Evolutionary conservation across 2,113 vertebrate genomes (phyloP).

Genomic region (Cyrtonyx montezumae): DNA sequence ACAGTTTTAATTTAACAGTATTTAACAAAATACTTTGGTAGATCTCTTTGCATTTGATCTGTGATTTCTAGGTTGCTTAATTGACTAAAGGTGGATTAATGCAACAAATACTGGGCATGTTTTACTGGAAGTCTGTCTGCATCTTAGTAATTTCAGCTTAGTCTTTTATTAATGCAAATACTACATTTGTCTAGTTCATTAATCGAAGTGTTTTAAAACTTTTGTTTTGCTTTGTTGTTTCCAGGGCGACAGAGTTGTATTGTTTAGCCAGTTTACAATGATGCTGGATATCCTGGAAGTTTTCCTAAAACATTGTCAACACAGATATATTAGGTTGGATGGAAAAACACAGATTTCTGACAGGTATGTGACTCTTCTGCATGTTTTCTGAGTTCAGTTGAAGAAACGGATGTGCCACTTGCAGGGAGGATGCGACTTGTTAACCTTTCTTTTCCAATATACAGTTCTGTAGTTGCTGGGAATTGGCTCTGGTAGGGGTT

Average conservation of each 20-base stretch:
- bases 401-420: neutral
- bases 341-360: conserved; percentile 93
- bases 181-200: neutral
- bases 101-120: neutral
- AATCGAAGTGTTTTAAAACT: neutral
- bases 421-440: neutral
- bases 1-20: neutral
- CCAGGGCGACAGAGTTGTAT: conserved; percentile 92
- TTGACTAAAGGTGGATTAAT: neutral
- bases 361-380: conserved; percentile 75
- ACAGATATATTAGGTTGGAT: conserved; percentile 91
- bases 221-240: neutral
- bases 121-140: neutral
- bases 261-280: conserved; percentile 99
- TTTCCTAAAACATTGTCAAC: conserved; percentile 87
- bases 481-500: neutral
- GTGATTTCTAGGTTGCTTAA: neutral
- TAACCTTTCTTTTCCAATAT: neutral
- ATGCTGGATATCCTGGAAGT: conserved; percentile 96
- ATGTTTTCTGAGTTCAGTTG: neutral
- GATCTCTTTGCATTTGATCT: neutral
- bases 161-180: neutral
- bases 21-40: neutral
- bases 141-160: neutral
- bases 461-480: neutral